phyloP scores from a whole-genome alignment of 2,888 invertebrate species.

The Hesperia comma region DNA sequence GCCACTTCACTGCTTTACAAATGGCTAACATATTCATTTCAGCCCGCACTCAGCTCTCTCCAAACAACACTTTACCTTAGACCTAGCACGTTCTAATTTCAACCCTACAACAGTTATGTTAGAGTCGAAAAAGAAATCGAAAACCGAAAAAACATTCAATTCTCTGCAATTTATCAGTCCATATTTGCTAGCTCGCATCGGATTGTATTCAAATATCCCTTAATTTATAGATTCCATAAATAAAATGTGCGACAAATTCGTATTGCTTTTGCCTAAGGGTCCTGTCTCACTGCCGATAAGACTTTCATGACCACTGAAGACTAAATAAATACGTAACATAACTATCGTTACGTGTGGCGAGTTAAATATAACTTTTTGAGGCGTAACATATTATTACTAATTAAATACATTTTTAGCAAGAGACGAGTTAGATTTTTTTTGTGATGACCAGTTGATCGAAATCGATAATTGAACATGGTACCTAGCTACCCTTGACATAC shows the following conservation, averaged over 20 bases:
- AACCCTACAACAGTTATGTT: not conserved
- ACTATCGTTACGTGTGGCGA: too few species aligned
- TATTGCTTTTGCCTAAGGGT: not conserved
- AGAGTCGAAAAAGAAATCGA: slow-evolving; percentile 2
- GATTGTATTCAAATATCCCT: slow-evolving; percentile 14
- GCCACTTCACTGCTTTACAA: slow-evolving; percentile 33
- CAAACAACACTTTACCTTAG: slow-evolving; percentile 15
- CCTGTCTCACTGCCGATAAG: not conserved
- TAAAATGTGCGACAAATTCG: slow-evolving; percentile 7
- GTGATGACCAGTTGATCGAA: too few species aligned
- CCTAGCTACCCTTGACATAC: too few species aligned
- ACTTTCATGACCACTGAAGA: too few species aligned
- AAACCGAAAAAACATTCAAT: slow-evolving; percentile 9
- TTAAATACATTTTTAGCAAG: too few species aligned
- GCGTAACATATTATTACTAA: too few species aligned
- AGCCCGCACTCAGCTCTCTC: slow-evolving; percentile 20
- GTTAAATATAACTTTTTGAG: too few species aligned
- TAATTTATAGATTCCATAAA: slow-evolving; percentile 24
- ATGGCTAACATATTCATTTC: slow-evolving; percentile 41
- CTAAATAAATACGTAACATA: too few species aligned
- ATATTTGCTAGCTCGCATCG: slow-evolving; percentile 16
- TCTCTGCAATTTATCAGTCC: slow-evolving; percentile 26
- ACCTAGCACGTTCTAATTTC: slow-evolving; percentile 5
- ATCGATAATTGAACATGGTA: too few species aligned
- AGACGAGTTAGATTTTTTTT: too few species aligned